A percentile compares a stretch with the other conserved stretches of the same genome.
These are phyloP conservation scores for Ctena decussata DNA, from an alignment of 2,888 invertebrate species.

Conservation along the genomic window DNA sequence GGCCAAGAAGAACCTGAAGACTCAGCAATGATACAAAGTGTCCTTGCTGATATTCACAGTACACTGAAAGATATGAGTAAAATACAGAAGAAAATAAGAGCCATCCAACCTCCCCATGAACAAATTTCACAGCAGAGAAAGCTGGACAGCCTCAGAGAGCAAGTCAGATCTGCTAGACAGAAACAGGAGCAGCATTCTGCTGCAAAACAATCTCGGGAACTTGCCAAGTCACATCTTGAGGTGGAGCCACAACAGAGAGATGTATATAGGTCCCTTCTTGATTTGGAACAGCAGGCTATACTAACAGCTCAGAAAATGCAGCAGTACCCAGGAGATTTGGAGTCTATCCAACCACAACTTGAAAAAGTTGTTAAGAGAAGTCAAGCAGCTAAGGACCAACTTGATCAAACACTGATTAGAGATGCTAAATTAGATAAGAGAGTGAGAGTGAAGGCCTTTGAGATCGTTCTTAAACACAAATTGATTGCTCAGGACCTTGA, in stretches of 20 bases:
- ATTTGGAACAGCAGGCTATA: constrained; percentile 37
- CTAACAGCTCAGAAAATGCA: not conserved
- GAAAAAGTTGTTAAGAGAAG: constrained; percentile 5
- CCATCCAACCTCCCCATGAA: constrained; percentile 17
- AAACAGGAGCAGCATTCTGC: constrained; percentile 22
- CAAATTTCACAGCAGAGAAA: not conserved
- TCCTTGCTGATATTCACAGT: constrained; percentile 16
- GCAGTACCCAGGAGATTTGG: not conserved
- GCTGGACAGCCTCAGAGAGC: not conserved
- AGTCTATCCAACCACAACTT: not conserved
- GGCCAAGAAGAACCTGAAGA: constrained; percentile 39
- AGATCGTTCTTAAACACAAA: constrained; percentile 50
- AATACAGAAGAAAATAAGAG: constrained; percentile 31
- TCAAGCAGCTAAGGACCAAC: not conserved
- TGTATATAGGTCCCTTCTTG: constrained; percentile 27
- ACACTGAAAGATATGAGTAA: constrained; percentile 15
- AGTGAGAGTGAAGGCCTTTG: constrained; percentile 44
- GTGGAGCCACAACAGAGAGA: constrained; percentile 30
- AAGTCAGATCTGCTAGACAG: not conserved
- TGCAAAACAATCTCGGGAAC: constrained; percentile 39
- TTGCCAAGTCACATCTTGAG: constrained; percentile 24
- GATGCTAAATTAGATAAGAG: constrained; percentile 28
- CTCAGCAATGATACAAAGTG: constrained; percentile 33
- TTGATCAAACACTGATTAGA: constrained; percentile 32
- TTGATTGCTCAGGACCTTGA: constrained; percentile 3